phyloP scores from a whole-genome alignment of 1,140 invertebrate species.

The Platorchestia sp. region DNA sequence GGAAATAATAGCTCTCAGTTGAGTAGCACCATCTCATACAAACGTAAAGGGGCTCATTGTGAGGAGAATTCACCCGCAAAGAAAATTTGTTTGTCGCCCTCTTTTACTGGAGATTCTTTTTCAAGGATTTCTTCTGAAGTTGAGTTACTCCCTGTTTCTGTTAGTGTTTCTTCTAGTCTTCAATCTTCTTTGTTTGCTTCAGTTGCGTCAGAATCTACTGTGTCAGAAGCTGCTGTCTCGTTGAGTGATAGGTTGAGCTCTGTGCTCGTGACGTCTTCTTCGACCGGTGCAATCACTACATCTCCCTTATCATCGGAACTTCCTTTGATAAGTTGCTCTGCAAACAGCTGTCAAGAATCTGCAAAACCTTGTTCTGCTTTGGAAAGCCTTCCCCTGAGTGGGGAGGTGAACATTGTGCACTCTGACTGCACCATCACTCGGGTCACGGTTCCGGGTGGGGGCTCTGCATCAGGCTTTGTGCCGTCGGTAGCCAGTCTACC shows the following conservation, averaged over 20 bases:
- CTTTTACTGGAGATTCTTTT: neutral
- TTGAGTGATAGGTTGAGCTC: neutral
- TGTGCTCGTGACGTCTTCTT: neutral
- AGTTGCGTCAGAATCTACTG: neutral
- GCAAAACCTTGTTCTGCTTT: neutral
- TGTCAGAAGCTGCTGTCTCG: neutral
- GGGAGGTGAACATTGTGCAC: constrained; percentile 14
- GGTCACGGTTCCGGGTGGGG: neutral
- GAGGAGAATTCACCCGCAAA: neutral
- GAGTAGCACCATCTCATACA: neutral
- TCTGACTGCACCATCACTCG: constrained; percentile 41
- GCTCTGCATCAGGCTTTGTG: neutral
- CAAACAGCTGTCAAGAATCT: neutral
- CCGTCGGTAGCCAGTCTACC: neutral
- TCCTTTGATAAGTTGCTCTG: neutral
- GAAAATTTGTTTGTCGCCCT: constrained; percentile 23
- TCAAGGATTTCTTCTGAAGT: constrained; percentile 2
- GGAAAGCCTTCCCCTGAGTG: neutral
- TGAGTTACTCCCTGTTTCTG: constrained; percentile 16
- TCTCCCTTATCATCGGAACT: neutral
- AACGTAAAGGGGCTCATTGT: neutral
- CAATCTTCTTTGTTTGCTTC: neutral
- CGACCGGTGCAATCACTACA: neutral
- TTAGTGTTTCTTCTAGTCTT: constrained; percentile 1
- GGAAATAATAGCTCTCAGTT: neutral